Percentiles rank a stretch among this genome's conserved stretches.
Evolutionary conservation across 2,888 invertebrate species (phyloP).

Genomic region (Homarus gammarus): DNA sequence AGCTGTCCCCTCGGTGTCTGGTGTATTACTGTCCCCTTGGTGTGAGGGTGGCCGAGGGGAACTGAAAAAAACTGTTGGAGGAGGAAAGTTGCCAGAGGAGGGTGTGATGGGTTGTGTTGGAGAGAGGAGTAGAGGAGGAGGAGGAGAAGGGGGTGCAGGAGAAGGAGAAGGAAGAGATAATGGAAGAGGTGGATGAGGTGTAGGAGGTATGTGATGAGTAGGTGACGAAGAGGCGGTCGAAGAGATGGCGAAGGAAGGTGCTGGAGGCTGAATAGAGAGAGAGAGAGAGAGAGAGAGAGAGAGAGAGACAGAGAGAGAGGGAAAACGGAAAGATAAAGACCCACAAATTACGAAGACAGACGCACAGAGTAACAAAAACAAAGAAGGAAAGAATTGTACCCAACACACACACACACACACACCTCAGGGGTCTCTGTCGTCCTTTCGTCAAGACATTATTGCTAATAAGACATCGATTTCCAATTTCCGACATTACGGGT

Average conservation of each 20-base stretch:
- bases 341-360: not conserved
- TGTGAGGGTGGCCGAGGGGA: not conserved
- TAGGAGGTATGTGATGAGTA: not conserved
- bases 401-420: not conserved
- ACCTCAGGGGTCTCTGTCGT: not conserved
- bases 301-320: not conserved
- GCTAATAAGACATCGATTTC: conserved; percentile 11
- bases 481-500: not conserved
- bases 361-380: not conserved
- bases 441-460: not conserved
- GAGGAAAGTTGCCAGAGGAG: not conserved
- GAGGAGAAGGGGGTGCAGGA: not conserved
- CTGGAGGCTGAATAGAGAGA: not conserved
- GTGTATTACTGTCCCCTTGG: not conserved
- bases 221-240: not conserved
- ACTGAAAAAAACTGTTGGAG: not conserved
- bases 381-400: not conserved
- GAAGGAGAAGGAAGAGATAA: not conserved
- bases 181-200: not conserved
- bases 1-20: not conserved
- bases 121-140: not conserved
- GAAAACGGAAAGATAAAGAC: not conserved
- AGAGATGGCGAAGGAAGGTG: not conserved
- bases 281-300: not conserved
- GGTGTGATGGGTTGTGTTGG: not conserved